Conservation (phyloP, 2,888 invertebrate species). For the Amiota mariae region DNA sequence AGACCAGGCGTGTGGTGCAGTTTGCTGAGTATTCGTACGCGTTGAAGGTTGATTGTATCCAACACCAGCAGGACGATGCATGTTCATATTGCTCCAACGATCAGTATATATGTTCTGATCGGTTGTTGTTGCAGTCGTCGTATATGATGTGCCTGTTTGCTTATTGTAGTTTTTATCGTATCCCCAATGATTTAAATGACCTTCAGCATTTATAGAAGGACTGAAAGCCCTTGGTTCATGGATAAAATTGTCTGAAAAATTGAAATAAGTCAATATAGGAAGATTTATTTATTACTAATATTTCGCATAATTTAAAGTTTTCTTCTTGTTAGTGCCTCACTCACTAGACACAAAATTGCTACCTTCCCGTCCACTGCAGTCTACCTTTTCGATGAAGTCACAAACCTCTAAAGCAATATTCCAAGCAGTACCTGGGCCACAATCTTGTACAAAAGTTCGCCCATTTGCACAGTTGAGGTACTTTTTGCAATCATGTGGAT, state of each 20-base stretch:
- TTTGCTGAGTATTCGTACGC: background rate
- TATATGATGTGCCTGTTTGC: slow-evolving; percentile 27
- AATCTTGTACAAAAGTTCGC: slow-evolving; percentile 76
- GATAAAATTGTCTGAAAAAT: slow-evolving; percentile 46
- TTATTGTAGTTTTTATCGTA: slow-evolving; percentile 40
- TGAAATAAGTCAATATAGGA: background rate
- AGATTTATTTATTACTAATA: background rate
- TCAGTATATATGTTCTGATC: slow-evolving; percentile 42
- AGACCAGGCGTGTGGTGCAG: slow-evolving; percentile 46
- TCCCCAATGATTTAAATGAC: slow-evolving; percentile 18
- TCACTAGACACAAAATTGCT: slow-evolving; percentile 5
- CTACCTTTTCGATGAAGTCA: slow-evolving; percentile 77
- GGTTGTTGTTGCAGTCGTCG: slow-evolving; percentile 36
- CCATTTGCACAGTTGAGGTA: slow-evolving; percentile 80
- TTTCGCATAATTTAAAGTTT: background rate
- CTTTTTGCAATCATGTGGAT: slow-evolving; percentile 78
- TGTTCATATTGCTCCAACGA: slow-evolving; percentile 69
- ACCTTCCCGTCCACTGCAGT: slow-evolving; percentile 68
- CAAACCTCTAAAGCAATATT: slow-evolving; percentile 76
- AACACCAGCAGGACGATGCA: slow-evolving; percentile 63
- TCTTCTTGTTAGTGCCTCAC: background rate
- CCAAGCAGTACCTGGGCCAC: slow-evolving; percentile 79
- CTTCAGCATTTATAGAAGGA: background rate
- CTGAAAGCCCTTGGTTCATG: slow-evolving; percentile 48
- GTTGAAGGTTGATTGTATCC: slow-evolving; percentile 40